phyloP scores from a whole-genome alignment of 2,797 vertebrate genomes.

The Adelosebastes latens region DNA sequence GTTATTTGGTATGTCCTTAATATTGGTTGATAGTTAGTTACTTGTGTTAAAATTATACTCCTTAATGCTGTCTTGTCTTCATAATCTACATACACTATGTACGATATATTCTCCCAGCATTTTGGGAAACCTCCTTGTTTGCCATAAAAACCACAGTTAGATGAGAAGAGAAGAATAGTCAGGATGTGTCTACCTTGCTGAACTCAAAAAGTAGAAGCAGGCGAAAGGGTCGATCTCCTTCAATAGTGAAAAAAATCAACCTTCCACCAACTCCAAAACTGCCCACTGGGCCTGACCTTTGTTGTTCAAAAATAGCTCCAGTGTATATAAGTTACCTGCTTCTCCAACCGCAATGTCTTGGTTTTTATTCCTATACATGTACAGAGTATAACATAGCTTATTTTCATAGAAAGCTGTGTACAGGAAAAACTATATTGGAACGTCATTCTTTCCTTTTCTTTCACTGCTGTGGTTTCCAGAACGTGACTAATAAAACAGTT shows the following conservation, averaged over 20 bases:
- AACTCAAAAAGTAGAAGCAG: background rate
- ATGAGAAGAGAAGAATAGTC: background rate
- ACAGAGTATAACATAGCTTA: background rate
- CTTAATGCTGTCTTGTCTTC: background rate
- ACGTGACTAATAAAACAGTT: conserved; percentile 20
- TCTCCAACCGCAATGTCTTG: background rate
- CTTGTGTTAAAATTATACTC: background rate
- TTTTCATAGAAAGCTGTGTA: background rate
- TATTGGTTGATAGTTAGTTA: background rate
- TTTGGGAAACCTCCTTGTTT: background rate
- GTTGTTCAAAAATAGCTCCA: background rate
- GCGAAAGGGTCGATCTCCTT: background rate
- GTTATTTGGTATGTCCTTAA: background rate
- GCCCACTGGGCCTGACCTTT: background rate
- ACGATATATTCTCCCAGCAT: background rate
- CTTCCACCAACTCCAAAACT: background rate
- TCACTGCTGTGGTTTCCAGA: conserved; percentile 27
- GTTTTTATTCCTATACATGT: background rate
- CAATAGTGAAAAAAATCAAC: background rate
- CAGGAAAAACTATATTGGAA: background rate
- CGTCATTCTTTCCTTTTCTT: background rate
- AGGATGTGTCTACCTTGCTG: background rate
- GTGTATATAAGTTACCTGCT: background rate
- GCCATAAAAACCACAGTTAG: background rate
- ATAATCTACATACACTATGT: background rate